phyloP scores from a whole-genome alignment of 2,797 vertebrate genomes.

The Trachops cirrhosus region DNA sequence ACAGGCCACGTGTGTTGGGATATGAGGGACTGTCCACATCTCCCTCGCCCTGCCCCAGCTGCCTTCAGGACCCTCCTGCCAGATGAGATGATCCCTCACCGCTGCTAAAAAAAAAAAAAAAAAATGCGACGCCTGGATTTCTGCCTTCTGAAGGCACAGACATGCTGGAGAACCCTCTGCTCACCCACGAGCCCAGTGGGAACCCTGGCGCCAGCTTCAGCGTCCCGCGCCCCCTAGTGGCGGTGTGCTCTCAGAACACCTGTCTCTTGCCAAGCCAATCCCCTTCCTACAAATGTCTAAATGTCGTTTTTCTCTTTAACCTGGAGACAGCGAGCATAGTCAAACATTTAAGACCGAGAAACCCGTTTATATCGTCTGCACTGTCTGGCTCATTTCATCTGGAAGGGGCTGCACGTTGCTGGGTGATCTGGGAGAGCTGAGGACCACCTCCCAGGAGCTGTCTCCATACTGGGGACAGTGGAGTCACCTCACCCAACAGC shows the following conservation, averaged over 20 bases:
- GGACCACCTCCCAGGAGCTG: too few relatives aligned
- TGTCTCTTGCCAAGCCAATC: background rate
- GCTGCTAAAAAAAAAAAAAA: too few relatives aligned
- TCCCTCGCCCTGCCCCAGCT: background rate
- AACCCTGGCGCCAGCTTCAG: background rate
- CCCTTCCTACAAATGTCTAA: background rate
- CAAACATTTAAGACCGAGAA: background rate
- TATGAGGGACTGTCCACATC: too few relatives aligned
- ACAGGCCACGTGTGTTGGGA: fast-evolving
- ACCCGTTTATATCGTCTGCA: fast-evolving
- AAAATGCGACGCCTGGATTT: background rate
- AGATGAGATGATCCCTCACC: background rate
- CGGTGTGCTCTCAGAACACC: background rate
- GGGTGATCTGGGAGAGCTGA: background rate
- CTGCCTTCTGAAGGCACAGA: fast-evolving
- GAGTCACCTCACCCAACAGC: background rate
- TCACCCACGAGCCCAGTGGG: too few relatives aligned
- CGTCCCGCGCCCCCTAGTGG: constrained; percentile 28
- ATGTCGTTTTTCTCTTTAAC: background rate
- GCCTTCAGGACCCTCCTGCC: background rate
- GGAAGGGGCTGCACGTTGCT: background rate
- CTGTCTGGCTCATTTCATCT: background rate
- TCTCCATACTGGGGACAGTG: background rate
- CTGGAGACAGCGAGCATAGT: background rate
- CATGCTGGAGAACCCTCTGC: too few relatives aligned